Percentiles rank a stretch among this genome's conserved stretches.
phyloP scores from a whole-genome alignment of 37 sponge, comb jelly and placozoan genomes.

The Haliclona indistincta region DNA sequence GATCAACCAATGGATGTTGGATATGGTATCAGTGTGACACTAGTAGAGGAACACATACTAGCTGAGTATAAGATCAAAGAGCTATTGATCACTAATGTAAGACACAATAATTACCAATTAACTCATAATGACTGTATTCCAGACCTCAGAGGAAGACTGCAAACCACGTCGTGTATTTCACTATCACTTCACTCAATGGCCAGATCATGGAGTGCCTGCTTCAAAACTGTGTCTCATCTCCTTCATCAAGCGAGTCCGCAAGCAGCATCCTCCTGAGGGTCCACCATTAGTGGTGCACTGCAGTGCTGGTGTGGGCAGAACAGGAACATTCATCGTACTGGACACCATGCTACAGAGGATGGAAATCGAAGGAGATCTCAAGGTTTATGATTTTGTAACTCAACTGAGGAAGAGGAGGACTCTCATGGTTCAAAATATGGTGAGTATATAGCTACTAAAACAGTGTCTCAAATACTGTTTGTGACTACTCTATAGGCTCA shows the following conservation, averaged over 20 bases:
- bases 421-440: constrained; percentile 80
- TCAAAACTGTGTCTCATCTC: constrained; percentile 75
- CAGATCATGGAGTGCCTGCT: constrained; percentile 88
- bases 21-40: constrained; percentile 44
- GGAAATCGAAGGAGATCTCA: constrained; percentile 34
- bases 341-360: constrained; percentile 79
- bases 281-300: constrained; percentile 79
- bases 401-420: constrained; percentile 56
- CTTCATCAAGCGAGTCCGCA: constrained; percentile 69
- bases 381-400: constrained; percentile 61
- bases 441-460: too few species aligned
- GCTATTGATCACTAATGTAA: constrained; percentile 44
- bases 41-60: constrained; percentile 26
- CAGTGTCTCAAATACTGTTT: too few species aligned
- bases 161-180: constrained; percentile 49
- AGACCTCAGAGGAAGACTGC: too few species aligned
- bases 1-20: constrained; percentile 28
- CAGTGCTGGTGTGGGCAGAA: constrained; percentile 87
- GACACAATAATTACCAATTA: background rate
- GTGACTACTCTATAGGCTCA: constrained; percentile 61
- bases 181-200: constrained; percentile 60
- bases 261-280: constrained; percentile 45
- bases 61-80: constrained; percentile 69
- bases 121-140: too few species aligned
- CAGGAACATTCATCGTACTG: constrained; percentile 82